These are phyloP conservation scores for Drosophila demipolita DNA, from an alignment of 2,888 invertebrate species.

Conservation along the genomic window DNA sequence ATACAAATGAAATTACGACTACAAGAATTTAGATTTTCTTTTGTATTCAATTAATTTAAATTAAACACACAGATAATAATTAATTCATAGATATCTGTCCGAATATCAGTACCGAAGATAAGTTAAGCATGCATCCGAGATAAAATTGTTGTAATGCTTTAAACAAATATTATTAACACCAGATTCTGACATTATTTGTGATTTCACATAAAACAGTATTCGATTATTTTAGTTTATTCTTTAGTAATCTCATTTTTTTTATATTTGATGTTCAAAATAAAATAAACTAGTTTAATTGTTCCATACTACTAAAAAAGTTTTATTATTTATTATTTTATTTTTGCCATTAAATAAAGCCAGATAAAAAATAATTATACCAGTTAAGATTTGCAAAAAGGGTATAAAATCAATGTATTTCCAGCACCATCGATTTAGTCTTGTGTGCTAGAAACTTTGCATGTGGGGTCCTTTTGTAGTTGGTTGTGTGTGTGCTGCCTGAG, in stretches of 20 bases:
- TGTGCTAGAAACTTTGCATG: slow-evolving; percentile 72
- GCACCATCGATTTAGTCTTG: background rate
- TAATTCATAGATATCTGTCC: background rate
- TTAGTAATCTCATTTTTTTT: background rate
- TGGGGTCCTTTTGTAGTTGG: slow-evolving; percentile 39
- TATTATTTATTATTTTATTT: background rate
- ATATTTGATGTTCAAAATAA: background rate
- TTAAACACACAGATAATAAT: too few species aligned
- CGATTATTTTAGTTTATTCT: background rate
- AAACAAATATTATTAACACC: background rate
- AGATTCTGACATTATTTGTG: background rate
- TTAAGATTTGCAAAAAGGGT: background rate
- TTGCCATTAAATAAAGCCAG: too few species aligned
- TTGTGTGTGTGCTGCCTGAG: slow-evolving; percentile 19
- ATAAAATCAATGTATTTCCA: background rate
- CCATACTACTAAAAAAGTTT: background rate
- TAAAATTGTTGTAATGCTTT: background rate
- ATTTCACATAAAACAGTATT: background rate
- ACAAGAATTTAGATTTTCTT: too few species aligned
- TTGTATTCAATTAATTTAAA: too few species aligned
- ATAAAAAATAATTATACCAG: too few species aligned
- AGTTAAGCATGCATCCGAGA: rapidly evolving
- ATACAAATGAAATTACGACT: too few species aligned
- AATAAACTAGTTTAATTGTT: background rate
- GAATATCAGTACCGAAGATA: background rate